Percentiles rank a stretch among this genome's conserved stretches.
Conservation (phyloP, 2,113 vertebrate species). For the Mus pahari region DNA sequence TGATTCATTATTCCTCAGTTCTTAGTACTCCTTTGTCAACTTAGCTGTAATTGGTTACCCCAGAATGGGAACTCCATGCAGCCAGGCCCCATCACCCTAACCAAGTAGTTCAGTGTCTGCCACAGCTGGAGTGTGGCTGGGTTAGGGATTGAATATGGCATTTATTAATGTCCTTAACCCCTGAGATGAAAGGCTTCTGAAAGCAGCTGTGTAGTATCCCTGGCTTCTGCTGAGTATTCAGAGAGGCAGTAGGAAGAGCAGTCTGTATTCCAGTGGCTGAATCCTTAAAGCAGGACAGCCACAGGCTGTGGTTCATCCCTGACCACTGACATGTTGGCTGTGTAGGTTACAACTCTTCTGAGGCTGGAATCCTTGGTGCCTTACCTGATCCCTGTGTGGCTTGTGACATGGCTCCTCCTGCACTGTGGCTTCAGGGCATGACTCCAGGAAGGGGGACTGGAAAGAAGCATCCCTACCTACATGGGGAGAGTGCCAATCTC, state of each 20-base stretch:
- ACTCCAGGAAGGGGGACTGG: too few relatives aligned
- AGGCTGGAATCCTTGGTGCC: neutral
- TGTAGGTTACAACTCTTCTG: too few relatives aligned
- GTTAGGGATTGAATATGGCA: neutral
- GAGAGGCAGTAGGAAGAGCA: neutral
- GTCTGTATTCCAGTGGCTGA: neutral
- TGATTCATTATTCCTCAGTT: neutral
- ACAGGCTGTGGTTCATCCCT: neutral
- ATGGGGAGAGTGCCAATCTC: neutral
- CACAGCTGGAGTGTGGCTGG: rapidly evolving
- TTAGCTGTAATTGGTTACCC: neutral
- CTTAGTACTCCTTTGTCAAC: neutral
- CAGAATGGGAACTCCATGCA: neutral
- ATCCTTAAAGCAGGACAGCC: neutral
- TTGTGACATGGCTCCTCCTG: neutral
- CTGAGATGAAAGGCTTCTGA: neutral
- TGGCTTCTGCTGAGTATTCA: neutral
- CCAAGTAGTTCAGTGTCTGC: neutral
- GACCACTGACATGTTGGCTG: neutral
- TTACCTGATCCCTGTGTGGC: neutral
- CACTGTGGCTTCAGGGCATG: neutral
- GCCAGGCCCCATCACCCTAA: neutral
- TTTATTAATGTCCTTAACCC: neutral
- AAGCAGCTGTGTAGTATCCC: neutral
- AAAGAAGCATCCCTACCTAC: too few relatives aligned